phyloP scores from a whole-genome alignment of 2,113 vertebrate genomes.

The Hydropotes inermis region DNA sequence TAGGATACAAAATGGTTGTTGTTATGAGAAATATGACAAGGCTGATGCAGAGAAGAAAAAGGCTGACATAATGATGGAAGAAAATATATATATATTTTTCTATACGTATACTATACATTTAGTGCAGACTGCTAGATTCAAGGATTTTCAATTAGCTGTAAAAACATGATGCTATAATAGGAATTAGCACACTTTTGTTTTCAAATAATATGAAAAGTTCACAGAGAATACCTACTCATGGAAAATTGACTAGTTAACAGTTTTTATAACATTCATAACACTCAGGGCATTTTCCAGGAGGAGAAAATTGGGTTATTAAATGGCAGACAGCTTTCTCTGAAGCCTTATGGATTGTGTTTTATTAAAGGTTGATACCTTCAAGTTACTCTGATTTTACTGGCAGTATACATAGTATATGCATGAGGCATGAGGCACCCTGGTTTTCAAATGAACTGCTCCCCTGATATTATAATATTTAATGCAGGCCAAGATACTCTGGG shows the following conservation, averaged over 20 bases:
- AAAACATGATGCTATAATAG: not conserved
- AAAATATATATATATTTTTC: not conserved
- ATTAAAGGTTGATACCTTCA: not conserved
- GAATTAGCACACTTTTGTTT: not conserved
- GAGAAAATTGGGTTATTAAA: not conserved
- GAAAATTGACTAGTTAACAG: not conserved
- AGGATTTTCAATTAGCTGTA: not conserved
- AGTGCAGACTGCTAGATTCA: not conserved
- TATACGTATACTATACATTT: not conserved
- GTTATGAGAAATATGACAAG: not conserved
- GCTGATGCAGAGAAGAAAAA: not conserved
- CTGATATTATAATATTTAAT: not conserved
- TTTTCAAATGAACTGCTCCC: not conserved
- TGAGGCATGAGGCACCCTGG: not conserved
- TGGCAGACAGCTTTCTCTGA: not conserved
- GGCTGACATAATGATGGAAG: not conserved
- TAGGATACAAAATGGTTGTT: not conserved
- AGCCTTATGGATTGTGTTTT: not conserved
- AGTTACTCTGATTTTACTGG: not conserved
- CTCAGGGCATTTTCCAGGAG: not conserved
- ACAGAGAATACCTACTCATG: not conserved
- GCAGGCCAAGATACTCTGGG: not conserved
- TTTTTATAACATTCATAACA: not conserved
- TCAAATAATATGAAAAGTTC: not conserved
- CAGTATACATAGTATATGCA: not conserved